These are phyloP conservation scores for Dasypus novemcinctus DNA, from an alignment of 2,113 vertebrate species.

Conservation along the genomic window DNA sequence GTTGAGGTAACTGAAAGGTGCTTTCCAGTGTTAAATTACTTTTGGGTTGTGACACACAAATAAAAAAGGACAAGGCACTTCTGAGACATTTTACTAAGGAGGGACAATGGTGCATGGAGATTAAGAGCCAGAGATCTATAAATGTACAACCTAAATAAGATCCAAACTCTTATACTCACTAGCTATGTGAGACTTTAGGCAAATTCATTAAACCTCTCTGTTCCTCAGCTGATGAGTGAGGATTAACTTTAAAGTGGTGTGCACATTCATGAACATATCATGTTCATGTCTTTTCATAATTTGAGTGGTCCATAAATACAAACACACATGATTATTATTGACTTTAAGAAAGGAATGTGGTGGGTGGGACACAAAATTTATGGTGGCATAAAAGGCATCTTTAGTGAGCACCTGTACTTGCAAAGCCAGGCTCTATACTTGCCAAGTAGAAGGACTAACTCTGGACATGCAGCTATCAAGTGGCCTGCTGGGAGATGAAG, in stretches of 20 bases:
- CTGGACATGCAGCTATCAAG: neutral
- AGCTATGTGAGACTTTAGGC: neutral
- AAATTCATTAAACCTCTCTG: neutral
- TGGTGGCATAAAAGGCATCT: accelerated
- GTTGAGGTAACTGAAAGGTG: neutral
- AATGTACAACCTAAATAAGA: neutral
- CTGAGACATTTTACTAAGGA: neutral
- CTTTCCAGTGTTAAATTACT: neutral
- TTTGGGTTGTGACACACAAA: neutral
- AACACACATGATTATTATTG: neutral
- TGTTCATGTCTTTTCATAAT: neutral
- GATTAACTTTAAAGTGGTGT: neutral
- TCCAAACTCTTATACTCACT: neutral
- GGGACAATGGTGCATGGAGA: neutral
- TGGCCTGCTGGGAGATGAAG: neutral
- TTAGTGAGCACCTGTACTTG: neutral
- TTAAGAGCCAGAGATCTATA: neutral
- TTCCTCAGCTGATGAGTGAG: neutral
- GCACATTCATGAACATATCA: neutral
- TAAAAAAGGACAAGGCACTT: neutral
- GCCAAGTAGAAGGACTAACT: neutral
- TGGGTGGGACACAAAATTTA: neutral
- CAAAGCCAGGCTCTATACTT: neutral
- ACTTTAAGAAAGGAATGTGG: neutral
- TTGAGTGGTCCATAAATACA: neutral